A percentile compares a stretch with the other conserved stretches of the same genome.
These are phyloP conservation scores for Hirtodrosophila cameraria DNA, from an alignment of 2,888 invertebrate genomes.

Conservation along the genomic window DNA sequence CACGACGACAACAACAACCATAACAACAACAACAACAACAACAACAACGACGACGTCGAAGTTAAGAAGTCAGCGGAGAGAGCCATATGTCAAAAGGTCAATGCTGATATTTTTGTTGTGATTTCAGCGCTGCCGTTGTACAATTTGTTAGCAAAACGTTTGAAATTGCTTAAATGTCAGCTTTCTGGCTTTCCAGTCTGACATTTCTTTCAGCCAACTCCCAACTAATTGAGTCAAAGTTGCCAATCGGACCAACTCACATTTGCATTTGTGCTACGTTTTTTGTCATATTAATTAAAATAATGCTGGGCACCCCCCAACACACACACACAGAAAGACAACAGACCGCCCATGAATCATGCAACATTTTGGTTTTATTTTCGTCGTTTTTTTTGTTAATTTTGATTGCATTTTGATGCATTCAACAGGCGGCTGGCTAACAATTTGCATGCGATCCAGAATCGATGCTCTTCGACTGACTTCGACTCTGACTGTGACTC, in stretches of 20 bases:
- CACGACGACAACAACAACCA: conserved; percentile 56
- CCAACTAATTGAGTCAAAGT: conserved; percentile 65
- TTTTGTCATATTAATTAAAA: conserved; percentile 73
- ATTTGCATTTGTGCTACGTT: conserved; percentile 41
- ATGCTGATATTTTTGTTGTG: conserved; percentile 72
- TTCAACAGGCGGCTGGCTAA: conserved; percentile 47
- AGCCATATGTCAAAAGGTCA: conserved; percentile 79
- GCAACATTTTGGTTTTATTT: conserved; percentile 13
- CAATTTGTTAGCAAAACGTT: conserved; percentile 76
- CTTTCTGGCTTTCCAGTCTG: conserved; percentile 26
- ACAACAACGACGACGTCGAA: conserved; percentile 37
- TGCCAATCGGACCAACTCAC: conserved; percentile 51
- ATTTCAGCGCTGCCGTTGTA: conserved; percentile 54
- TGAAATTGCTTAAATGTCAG: conserved; percentile 78
- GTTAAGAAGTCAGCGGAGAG: conserved; percentile 55
- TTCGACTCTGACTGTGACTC: no score
- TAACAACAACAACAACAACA: no score
- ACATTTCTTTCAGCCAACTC: conserved; percentile 51
- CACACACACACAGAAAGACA: conserved; percentile 7
- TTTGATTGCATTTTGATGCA: conserved; percentile 81
- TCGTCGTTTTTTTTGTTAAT: conserved; percentile 60
- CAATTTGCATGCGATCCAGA: conserved; percentile 64
- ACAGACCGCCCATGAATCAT: conserved; percentile 53
- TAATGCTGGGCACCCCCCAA: conserved; percentile 52
- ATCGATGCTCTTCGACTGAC: conserved; percentile 37